phyloP scores from a whole-genome alignment of 2,113 vertebrate species.

The Pyrgilauda ruficollis region DNA sequence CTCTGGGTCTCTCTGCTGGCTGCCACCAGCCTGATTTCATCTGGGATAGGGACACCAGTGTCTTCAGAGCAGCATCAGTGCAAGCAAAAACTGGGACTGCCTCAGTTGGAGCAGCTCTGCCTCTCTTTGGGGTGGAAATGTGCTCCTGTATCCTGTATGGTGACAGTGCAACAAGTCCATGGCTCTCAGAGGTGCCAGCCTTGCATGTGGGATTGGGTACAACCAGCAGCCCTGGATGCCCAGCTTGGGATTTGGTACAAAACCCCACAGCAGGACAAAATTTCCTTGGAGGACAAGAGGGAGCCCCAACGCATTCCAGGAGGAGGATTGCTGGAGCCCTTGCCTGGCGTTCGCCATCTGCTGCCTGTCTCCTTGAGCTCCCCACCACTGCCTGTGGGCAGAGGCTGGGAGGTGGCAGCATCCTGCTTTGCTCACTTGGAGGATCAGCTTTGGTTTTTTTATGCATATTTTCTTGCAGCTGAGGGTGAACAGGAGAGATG shows the following conservation, averaged over 20 bases:
- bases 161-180: not conserved
- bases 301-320: not conserved
- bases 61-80: not conserved
- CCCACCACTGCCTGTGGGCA: not conserved
- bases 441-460: not conserved
- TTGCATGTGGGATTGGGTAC: fast-evolving
- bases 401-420: not conserved
- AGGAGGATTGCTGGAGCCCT: not conserved
- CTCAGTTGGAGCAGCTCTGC: not conserved
- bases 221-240: not conserved
- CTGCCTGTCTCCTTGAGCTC: not conserved
- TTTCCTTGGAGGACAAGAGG: not conserved
- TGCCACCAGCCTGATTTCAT: not conserved
- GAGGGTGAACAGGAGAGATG: not conserved
- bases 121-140: not conserved
- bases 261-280: not conserved
- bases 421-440: not conserved
- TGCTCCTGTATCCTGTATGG: fast-evolving
- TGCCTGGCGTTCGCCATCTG: not conserved
- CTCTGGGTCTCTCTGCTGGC: not conserved
- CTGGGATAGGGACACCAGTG: not conserved
- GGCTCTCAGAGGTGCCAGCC: not conserved
- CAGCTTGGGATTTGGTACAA: not conserved
- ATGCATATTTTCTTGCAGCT: not conserved
- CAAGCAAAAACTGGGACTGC: fast-evolving